Evolutionary conservation across 1,140 invertebrate genomes (phyloP), one percentile per base, ranked within the genome.

Genomic region (Linepithema humile): DNA sequence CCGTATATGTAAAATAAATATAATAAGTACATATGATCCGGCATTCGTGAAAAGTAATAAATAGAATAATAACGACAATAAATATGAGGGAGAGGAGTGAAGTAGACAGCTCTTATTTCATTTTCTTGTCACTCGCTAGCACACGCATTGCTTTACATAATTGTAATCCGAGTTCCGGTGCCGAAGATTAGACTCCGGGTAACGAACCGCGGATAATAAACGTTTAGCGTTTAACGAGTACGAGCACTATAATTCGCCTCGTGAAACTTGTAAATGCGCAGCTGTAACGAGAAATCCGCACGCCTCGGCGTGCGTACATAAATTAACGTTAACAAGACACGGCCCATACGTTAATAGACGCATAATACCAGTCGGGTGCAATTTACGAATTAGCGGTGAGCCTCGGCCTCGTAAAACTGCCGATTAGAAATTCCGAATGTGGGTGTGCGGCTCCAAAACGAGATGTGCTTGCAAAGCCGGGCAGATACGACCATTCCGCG

Each of bases 311-410:
- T 53, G 67, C 73, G 70, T 64, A 87, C 82, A 85, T 70, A 72
- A 85, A 85, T 75, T 82, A 75, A 83, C 84, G 80, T 80, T 87
- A 75, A 85, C 45, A 67, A 72, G 75, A 65, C 64, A 17, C 38
- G 29, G 35, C 70, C 48, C 53, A 38, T 80, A 67, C 26, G 50
- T 59, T 59, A 73, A 80, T 69, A 73, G 65, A 84, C 84, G 50
- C 17, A 62, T 64, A 69, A 57, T 48, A 29, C 29, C 12, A 23
- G 43, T 23, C 78, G 38, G 80, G 64, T 64, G 78, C 43, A 40
- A 57, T 35, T 32, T 59, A 48, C 23, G 74, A 80, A 85, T 83
- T 70, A 57, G 26, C 50, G 15, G 12, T 12, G 15, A 43, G 62
- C 53, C 35, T 12, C 35, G 55, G n/a, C 35, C 23, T 80, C 26